phyloP scores from a whole-genome alignment of 2,888 invertebrate genomes.

The Lasioglossum figueresi region DNA sequence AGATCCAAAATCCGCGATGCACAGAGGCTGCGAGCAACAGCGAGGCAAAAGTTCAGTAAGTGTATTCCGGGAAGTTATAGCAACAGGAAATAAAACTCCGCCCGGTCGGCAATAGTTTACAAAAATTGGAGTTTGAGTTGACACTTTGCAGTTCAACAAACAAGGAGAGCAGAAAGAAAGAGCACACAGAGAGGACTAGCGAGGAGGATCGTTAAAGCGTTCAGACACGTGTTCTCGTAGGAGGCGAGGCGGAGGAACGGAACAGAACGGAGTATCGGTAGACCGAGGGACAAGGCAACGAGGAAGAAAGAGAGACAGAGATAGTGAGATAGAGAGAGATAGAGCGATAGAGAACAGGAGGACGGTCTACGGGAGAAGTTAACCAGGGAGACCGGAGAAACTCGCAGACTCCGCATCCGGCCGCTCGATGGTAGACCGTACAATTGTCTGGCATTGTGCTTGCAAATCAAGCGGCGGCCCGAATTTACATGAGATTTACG shows the following conservation, averaged over 20 bases:
- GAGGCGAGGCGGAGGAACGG: conserved; percentile 10
- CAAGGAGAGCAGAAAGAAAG: background rate
- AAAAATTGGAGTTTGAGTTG: conserved; percentile 7
- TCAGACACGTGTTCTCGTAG: conserved; percentile 23
- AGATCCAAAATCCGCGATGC: background rate
- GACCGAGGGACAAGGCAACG: background rate
- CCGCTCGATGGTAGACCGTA: conserved; percentile 75
- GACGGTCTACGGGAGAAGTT: conserved; percentile 45
- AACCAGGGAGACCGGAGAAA: conserved; percentile 61
- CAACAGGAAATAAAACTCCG: background rate
- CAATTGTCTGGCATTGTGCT: conserved; percentile 82
- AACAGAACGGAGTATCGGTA: conserved; percentile 24
- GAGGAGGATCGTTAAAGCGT: conserved; percentile 52
- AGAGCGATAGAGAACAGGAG: background rate
- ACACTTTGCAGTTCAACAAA: background rate
- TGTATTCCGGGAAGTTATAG: background rate
- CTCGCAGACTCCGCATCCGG: conserved; percentile 71
- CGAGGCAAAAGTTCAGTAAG: background rate
- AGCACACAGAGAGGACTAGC: conserved; percentile 19
- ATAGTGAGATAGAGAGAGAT: background rate
- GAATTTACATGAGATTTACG: conserved; percentile 83
- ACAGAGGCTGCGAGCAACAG: background rate
- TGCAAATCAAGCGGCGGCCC: conserved; percentile 81
- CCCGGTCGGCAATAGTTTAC: conserved; percentile 1
- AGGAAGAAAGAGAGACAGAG: background rate